These are phyloP conservation scores for Schizotus pectinicornis DNA, from an alignment of 2,888 invertebrate genomes.

Conservation along the genomic window DNA sequence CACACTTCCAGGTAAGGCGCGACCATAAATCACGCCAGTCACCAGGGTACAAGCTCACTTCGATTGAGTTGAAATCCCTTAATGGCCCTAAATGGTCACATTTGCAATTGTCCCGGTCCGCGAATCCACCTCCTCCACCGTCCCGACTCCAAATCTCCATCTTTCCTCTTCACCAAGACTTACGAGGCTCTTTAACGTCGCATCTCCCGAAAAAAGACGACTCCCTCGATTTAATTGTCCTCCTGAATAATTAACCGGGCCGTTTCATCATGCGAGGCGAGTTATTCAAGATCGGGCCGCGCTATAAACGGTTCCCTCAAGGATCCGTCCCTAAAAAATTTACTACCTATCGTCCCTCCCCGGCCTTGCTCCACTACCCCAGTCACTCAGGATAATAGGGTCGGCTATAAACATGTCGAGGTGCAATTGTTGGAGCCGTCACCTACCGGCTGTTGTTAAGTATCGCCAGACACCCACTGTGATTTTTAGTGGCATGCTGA, in stretches of 20 bases:
- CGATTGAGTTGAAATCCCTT: slow-evolving; percentile 58
- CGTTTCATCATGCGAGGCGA: background rate
- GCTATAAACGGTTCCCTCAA: slow-evolving; percentile 2
- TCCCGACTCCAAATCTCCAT: slow-evolving; percentile 36
- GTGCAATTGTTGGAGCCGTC: slow-evolving; percentile 19
- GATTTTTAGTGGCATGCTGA: slow-evolving; percentile 16
- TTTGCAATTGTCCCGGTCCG: slow-evolving; percentile 53
- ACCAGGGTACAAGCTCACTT: slow-evolving; percentile 51
- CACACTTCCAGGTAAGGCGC: slow-evolving; percentile 20
- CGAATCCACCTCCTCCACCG: slow-evolving; percentile 31
- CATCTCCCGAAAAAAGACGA: background rate
- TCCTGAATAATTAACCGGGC: background rate
- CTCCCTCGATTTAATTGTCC: background rate
- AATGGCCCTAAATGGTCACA: slow-evolving; percentile 57
- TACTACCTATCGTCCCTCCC: slow-evolving; percentile 10
- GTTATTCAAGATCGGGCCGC: background rate
- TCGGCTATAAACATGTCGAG: slow-evolving; percentile 25
- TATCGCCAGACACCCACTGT: slow-evolving; percentile 15
- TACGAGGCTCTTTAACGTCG: slow-evolving; percentile 39
- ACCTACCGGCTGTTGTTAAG: background rate
- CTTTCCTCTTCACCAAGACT: slow-evolving; percentile 43
- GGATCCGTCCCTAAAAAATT: slow-evolving; percentile 21
- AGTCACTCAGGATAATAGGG: slow-evolving; percentile 25
- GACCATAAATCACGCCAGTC: slow-evolving; percentile 50
- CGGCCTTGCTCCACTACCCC: slow-evolving; percentile 19